These are phyloP conservation scores for Amazona ochrocephala DNA, from an alignment of 2,797 vertebrate species.

Conservation along the genomic window DNA sequence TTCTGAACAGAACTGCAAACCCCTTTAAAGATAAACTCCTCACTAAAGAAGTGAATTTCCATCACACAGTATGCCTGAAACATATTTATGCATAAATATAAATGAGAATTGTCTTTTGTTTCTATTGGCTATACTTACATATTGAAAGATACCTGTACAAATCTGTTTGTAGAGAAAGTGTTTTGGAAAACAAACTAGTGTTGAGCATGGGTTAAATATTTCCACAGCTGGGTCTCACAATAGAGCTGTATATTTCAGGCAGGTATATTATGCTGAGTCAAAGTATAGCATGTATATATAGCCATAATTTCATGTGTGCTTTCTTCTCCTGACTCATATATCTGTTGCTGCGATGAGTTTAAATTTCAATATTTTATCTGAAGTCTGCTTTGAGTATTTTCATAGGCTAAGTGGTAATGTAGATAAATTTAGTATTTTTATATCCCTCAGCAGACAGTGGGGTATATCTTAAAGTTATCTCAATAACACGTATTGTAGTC, in stretches of 20 bases:
- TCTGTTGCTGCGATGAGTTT: not conserved
- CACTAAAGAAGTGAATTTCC: not conserved
- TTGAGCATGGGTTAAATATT: not conserved
- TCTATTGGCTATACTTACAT: not conserved
- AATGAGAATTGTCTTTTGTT: not conserved
- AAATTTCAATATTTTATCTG: slow-evolving; percentile 2
- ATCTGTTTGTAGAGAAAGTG: not conserved
- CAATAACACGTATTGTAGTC: not conserved
- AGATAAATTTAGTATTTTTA: not conserved
- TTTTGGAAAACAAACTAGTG: not conserved
- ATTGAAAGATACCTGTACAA: not conserved
- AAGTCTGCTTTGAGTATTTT: slow-evolving; percentile 7
- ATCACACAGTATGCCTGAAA: not conserved
- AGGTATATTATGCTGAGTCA: not conserved
- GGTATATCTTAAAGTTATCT: not conserved
- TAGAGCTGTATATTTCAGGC: not conserved
- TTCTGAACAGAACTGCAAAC: not conserved
- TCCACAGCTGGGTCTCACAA: not conserved
- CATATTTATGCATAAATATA: not conserved
- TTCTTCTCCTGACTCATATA: not conserved
- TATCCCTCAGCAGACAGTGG: not conserved
- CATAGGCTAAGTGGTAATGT: not conserved
- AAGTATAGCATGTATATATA: not conserved
- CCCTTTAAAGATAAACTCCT: not conserved
- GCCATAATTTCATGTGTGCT: not conserved